Percentiles rank a stretch among this genome's conserved stretches.
These are phyloP conservation scores for Otolemur crassicaudatus DNA, from an alignment of 2,797 vertebrate genomes.

Conservation along the genomic window DNA sequence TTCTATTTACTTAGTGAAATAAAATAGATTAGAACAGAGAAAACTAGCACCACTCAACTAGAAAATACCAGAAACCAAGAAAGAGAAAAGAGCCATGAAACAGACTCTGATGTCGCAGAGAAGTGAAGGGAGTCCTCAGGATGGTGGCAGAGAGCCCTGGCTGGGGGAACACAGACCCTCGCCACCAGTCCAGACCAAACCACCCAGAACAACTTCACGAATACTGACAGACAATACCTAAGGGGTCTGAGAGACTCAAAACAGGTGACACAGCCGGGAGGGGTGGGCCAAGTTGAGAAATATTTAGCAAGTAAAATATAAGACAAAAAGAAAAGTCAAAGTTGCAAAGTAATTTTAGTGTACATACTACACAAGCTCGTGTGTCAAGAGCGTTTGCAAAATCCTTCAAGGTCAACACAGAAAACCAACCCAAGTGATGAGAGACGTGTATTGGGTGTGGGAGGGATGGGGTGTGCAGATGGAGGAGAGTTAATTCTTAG, in stretches of 20 bases:
- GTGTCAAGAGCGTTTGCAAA: background rate
- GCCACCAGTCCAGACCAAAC: background rate
- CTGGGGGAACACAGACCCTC: too few relatives aligned
- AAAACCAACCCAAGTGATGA: background rate
- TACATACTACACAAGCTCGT: too few relatives aligned
- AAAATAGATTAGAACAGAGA: background rate
- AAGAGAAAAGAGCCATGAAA: background rate
- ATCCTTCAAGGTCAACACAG: background rate
- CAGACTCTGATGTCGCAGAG: background rate
- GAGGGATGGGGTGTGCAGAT: background rate
- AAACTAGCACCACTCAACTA: background rate
- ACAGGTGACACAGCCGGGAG: too few relatives aligned
- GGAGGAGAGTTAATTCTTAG: background rate
- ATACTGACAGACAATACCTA: background rate
- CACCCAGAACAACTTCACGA: background rate
- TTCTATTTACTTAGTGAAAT: background rate
- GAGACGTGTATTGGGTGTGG: too few relatives aligned
- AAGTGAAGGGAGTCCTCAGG: background rate
- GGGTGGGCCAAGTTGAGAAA: background rate
- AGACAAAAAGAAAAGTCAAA: background rate
- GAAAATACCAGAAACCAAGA: background rate
- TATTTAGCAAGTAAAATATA: background rate
- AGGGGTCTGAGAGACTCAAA: background rate
- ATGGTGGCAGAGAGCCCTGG: background rate
- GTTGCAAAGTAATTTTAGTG: fast-evolving